phyloP scores from a whole-genome alignment of 2,888 invertebrate genomes.

The Lepidochrysops patricia region DNA sequence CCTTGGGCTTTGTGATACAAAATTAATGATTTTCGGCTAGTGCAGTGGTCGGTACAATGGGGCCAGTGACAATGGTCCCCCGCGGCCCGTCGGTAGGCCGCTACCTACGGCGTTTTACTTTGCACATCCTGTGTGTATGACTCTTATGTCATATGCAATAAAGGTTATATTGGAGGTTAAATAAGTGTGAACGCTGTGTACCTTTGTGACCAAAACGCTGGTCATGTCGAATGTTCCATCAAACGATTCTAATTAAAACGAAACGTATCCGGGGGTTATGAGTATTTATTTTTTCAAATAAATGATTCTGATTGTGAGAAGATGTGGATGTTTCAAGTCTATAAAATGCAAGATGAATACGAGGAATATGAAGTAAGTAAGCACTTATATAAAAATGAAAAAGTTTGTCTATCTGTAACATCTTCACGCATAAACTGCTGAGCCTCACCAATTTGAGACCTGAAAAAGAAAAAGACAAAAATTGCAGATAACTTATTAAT shows the following conservation, averaged over 20 bases:
- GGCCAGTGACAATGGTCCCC: constrained; percentile 65
- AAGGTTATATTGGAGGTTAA: not conserved
- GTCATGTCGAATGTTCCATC: not conserved
- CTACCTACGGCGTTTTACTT: constrained; percentile 65
- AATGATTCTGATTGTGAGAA: not conserved
- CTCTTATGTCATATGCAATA: constrained; percentile 31
- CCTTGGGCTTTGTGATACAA: constrained; percentile 66
- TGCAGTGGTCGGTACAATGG: constrained; percentile 60
- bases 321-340: not conserved
- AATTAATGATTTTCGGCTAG: constrained; percentile 74
- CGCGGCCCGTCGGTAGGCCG: constrained; percentile 68
- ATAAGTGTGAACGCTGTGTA: too few relatives aligned
- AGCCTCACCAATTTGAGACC: too few relatives aligned
- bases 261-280: constrained; percentile 1
- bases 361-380: too few relatives aligned
- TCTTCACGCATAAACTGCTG: too few relatives aligned
- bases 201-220: not conserved
- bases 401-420: too few relatives aligned
- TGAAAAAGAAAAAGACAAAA: too few relatives aligned
- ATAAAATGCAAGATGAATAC: not conserved
- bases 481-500: too few relatives aligned
- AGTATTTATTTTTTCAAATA: not conserved
- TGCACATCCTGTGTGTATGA: constrained; percentile 56
- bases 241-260: constrained; percentile 12
- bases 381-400: too few relatives aligned